Evolutionary conservation across 2,888 invertebrate genomes (phyloP), one percentile per base, ranked within the genome.

Genomic region (Vannuccia rotundouncinata): DNA sequence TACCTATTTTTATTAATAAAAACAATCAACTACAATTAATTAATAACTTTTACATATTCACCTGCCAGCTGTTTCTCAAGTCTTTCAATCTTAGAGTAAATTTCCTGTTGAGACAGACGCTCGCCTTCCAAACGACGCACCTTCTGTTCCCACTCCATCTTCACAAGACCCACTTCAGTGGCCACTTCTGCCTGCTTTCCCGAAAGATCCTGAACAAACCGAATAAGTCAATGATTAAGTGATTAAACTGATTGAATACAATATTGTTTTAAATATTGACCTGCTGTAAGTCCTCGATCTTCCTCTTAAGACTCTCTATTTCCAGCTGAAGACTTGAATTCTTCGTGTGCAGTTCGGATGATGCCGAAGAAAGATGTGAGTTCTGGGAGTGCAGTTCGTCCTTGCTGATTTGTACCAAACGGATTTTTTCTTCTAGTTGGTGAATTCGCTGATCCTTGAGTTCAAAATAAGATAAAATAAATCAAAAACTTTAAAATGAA

Each of bases 161-260:
- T 84, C 29, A 86, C 86, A 81, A 85, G 86, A 25, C 84, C 84
- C 31, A 86, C 85, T 79, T 87, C 87, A 59, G 85, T 84, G 83
- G 85, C 83, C 66, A 86, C 85, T 81, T 86, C 84, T 45, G 84
- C 85, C 83, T 85, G 85, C 83, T 87, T 87, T 79, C 85, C 85
- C n/a, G 85, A 83, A 59, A 87, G 82, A 80, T 86, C 86, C 87
- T 87, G 81, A 2, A n/a, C n/a, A n/a, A n/a, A n/a, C n/a, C n/a
- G n/a, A n/a, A n/a, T n/a, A n/a, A n/a, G n/a, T n/a, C n/a, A n/a
- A n/a, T n/a, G 81, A 79, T n/a, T 74, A 76, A 29, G 29, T 30
- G 30, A 29, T 0, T 0, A 5, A 17, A 45, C n/a, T 13, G 5
- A 31, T 5, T 17, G 45, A 45, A 45, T 45, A 45, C n/a, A 45